A percentile compares a stretch with the other conserved stretches of the same genome.
Evolutionary conservation across 2,113 vertebrate genomes (phyloP).

Genomic region (Oostethus manadensis): DNA sequence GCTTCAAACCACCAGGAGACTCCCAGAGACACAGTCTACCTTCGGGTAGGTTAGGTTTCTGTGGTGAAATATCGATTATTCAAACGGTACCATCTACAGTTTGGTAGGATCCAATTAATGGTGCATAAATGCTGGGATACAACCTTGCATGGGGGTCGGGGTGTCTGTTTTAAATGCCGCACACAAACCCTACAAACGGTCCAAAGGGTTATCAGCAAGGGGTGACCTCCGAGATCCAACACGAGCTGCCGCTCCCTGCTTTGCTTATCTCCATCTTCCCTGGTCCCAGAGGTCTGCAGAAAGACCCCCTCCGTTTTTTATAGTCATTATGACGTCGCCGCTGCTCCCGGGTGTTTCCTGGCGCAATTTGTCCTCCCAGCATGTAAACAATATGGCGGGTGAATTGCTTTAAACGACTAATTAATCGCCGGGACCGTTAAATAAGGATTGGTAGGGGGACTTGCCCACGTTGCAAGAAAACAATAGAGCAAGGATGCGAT

Average conservation of each 20-base stretch:
- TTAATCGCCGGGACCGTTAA: background rate
- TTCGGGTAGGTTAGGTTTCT: slow-evolving; percentile 23
- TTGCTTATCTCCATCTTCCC: slow-evolving; percentile 54
- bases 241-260: slow-evolving; percentile 37
- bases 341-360: slow-evolving; percentile 20
- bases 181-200: slow-evolving; percentile 38
- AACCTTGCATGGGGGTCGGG: background rate
- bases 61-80: background rate
- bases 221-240: slow-evolving; percentile 34
- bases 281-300: slow-evolving; percentile 53
- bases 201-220: slow-evolving; percentile 54
- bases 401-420: background rate
- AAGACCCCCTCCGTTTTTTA: slow-evolving; percentile 4
- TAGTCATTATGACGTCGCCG: background rate
- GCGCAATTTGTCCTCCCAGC: slow-evolving; percentile 21
- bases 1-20: slow-evolving; percentile 21
- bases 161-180: slow-evolving; percentile 13
- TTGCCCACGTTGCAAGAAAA: slow-evolving; percentile 1
- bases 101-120: too few species aligned
- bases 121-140: background rate
- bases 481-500: slow-evolving; percentile 6
- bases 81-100: background rate
- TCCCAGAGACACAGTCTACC: slow-evolving; percentile 3
- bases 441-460: background rate
- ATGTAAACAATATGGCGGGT: slow-evolving; percentile 19